Evolutionary conservation across 2,113 vertebrate genomes (phyloP).

Genomic region (Neopipo cinnamomea): DNA sequence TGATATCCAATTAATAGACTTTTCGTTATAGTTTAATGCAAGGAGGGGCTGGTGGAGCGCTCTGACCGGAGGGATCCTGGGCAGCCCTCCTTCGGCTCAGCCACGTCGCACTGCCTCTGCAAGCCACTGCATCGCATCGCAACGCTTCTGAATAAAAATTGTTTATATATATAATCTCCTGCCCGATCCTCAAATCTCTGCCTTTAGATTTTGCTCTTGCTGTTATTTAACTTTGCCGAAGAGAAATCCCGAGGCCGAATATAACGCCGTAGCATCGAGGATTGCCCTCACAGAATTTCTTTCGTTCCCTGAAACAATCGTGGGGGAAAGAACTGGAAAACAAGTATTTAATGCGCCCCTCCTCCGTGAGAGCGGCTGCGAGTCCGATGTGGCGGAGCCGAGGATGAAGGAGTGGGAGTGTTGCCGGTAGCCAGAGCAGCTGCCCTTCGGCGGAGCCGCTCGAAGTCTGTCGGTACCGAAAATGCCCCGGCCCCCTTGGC

Average conservation of each 20-base stretch:
- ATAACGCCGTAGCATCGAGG: not conserved
- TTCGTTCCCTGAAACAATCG: not conserved
- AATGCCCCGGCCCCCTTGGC: not conserved
- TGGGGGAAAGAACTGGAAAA: not conserved
- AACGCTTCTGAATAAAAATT: not conserved
- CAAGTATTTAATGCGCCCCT: not conserved
- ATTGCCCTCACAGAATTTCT: not conserved
- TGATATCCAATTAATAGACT: not conserved
- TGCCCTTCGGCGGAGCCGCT: not conserved
- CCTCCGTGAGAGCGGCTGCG: not conserved
- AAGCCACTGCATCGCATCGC: not conserved
- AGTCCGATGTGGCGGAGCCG: not conserved
- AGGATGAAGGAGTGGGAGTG: not conserved
- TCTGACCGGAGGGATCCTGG: not conserved
- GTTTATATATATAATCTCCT: not conserved
- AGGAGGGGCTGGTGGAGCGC: not conserved
- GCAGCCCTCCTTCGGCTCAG: not conserved
- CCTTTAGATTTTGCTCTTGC: not conserved
- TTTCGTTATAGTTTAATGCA: conserved; percentile 31
- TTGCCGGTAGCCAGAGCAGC: not conserved
- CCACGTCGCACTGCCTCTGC: not conserved
- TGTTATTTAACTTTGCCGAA: not conserved
- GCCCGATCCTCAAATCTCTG: not conserved
- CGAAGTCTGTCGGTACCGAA: not conserved
- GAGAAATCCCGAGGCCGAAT: not conserved